A percentile compares a stretch with the other conserved stretches of the same genome.
Evolutionary conservation across 2,888 invertebrate genomes (phyloP).

Genomic region (Caenorhabditis zanzibari): DNA sequence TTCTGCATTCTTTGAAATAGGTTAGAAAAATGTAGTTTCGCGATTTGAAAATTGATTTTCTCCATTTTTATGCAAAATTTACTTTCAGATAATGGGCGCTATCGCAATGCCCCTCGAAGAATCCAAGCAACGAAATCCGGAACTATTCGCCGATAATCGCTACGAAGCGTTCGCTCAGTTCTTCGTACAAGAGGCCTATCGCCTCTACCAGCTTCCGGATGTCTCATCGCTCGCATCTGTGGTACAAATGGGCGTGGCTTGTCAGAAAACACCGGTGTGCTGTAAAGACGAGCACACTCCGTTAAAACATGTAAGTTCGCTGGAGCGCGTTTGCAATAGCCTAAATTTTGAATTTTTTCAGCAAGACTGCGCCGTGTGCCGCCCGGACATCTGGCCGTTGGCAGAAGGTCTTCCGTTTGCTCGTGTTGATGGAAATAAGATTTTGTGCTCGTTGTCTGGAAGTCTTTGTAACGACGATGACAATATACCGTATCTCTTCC

Average conservation of each 20-base stretch:
- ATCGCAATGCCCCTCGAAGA: slow-evolving; percentile 63
- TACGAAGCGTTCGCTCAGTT: slow-evolving; percentile 93
- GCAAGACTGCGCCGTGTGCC: slow-evolving; percentile 79
- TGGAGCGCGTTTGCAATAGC: neutral
- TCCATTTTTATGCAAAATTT: too few relatives aligned
- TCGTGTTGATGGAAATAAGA: slow-evolving; percentile 87
- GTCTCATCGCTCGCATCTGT: slow-evolving; percentile 94
- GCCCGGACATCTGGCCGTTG: slow-evolving; percentile 88
- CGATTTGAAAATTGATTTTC: too few relatives aligned
- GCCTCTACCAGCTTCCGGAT: slow-evolving; percentile 90
- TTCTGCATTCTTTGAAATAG: too few relatives aligned
- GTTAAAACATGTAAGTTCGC: neutral
- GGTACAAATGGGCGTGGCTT: slow-evolving; percentile 94
- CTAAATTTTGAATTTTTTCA: slow-evolving; percentile 12
- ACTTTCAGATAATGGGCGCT: slow-evolving; percentile 72
- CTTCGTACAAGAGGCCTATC: slow-evolving; percentile 95
- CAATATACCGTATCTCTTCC: slow-evolving; percentile 95
- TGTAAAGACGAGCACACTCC: slow-evolving; percentile 19
- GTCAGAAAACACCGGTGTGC: slow-evolving; percentile 91
- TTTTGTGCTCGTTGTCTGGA: slow-evolving; percentile 92
- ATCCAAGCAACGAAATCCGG: slow-evolving; percentile 84
- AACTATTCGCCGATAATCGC: slow-evolving; percentile 87
- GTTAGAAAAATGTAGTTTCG: too few relatives aligned
- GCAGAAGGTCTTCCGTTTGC: slow-evolving; percentile 91
- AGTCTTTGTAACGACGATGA: slow-evolving; percentile 96